Evolutionary conservation across 2,797 vertebrate species (phyloP).

Genomic region (Anguilla pacifica): DNA sequence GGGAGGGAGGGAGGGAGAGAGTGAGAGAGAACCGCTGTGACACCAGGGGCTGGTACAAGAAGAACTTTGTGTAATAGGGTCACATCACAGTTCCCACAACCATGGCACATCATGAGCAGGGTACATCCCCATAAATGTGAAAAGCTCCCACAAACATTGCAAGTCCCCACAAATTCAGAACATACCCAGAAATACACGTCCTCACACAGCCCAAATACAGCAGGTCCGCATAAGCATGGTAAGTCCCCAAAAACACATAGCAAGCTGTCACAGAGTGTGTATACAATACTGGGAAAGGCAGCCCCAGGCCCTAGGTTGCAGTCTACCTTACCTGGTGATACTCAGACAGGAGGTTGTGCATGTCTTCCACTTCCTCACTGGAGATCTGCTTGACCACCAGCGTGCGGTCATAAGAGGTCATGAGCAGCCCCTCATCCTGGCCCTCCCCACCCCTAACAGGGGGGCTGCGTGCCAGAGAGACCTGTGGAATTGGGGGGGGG

Average conservation of each 20-base stretch:
- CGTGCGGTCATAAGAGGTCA: slow-evolving; percentile 82
- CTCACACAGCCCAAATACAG: too few species aligned
- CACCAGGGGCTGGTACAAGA: neutral
- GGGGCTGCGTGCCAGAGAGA: slow-evolving; percentile 82
- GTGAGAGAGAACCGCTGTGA: too few species aligned
- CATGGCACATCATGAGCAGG: too few species aligned
- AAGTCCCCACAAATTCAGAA: neutral
- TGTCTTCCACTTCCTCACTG: slow-evolving; percentile 89
- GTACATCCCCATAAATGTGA: too few species aligned
- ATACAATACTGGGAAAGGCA: neutral
- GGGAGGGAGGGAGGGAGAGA: neutral
- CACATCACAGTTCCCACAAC: neutral
- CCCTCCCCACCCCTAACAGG: slow-evolving; percentile 74
- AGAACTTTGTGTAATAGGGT: neutral
- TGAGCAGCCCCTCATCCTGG: slow-evolving; percentile 69
- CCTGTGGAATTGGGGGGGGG: slow-evolving; percentile 60
- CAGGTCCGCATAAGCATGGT: too few species aligned
- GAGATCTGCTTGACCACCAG: slow-evolving; percentile 88
- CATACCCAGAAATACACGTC: neutral
- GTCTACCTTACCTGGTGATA: slow-evolving; percentile 85
- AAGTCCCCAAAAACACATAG: slow-evolving; percentile 35
- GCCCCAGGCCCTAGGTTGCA: neutral
- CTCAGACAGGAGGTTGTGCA: slow-evolving; percentile 86
- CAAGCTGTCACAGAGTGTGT: neutral
- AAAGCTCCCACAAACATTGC: too few species aligned